Conservation (phyloP, 2,797 vertebrate species). For the Spondyliosoma cantharus region DNA sequence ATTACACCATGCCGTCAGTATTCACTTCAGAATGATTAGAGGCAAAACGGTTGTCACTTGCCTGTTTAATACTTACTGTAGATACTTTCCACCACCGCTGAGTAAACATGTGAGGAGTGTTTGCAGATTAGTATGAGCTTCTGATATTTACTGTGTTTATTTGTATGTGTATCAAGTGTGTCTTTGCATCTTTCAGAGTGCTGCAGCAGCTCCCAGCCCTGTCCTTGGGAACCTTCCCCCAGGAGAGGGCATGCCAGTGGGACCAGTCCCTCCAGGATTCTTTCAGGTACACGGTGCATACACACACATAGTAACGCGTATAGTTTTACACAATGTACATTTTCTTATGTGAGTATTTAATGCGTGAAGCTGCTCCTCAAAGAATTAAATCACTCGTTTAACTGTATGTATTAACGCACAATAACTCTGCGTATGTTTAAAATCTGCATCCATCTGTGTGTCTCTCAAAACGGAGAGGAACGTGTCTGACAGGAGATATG, state of each 20-base stretch:
- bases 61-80: neutral
- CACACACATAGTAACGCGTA: neutral
- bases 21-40: too few relatives aligned
- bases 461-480: neutral
- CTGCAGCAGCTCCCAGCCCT: slow-evolving; percentile 95
- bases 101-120: neutral
- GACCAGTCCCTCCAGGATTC: slow-evolving; percentile 96
- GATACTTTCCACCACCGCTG: neutral
- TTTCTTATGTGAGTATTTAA: neutral
- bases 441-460: neutral
- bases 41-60: too few relatives aligned
- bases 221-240: slow-evolving; percentile 96
- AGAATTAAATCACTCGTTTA: neutral
- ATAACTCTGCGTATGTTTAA: neutral
- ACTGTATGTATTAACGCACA: neutral
- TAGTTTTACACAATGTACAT: neutral
- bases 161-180: slow-evolving; percentile 35
- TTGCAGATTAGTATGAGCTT: slow-evolving; percentile 9
- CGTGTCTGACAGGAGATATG: slow-evolving; percentile 40
- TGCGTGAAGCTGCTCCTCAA: neutral
- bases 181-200: slow-evolving; percentile 85
- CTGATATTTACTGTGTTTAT: slow-evolving; percentile 7
- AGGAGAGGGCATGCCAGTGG: slow-evolving; percentile 98
- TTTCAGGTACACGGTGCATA: slow-evolving; percentile 91
- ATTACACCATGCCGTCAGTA: too few relatives aligned